Evolutionary conservation across 2,113 vertebrate genomes (phyloP).

Genomic region (Sciurus niger): DNA sequence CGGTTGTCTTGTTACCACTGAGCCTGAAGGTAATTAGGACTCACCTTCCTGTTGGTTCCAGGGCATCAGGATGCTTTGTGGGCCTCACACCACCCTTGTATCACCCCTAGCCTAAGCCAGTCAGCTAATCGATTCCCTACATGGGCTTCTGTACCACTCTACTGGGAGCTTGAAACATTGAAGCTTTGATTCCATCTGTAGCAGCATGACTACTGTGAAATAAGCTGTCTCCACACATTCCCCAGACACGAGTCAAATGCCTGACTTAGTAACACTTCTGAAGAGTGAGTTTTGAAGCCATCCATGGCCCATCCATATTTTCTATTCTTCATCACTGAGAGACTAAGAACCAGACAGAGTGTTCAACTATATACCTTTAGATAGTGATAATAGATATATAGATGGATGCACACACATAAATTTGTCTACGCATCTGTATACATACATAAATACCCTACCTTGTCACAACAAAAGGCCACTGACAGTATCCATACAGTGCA

Average conservation of each 20-base stretch:
- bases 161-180: not conserved
- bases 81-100: not conserved
- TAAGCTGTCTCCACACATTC: not conserved
- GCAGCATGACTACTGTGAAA: not conserved
- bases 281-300: not conserved
- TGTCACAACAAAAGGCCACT: not conserved
- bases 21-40: not conserved
- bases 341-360: not conserved
- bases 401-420: no score
- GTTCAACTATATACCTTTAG: not conserved
- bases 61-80: not conserved
- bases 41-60: not conserved
- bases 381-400: not conserved
- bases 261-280: not conserved
- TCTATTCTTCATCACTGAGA: not conserved
- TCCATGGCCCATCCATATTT: not conserved
- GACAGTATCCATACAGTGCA: not conserved
- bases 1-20: not conserved
- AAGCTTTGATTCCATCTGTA: no score
- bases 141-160: not conserved
- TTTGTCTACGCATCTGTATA: not conserved
- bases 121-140: not conserved
- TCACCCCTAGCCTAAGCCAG: not conserved
- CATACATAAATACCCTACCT: no score
- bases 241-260: not conserved